Evolutionary conservation across 2,797 vertebrate species (phyloP), one percentile per base, ranked within the genome.

Genomic region (Phaenicophaeus curvirostris): DNA sequence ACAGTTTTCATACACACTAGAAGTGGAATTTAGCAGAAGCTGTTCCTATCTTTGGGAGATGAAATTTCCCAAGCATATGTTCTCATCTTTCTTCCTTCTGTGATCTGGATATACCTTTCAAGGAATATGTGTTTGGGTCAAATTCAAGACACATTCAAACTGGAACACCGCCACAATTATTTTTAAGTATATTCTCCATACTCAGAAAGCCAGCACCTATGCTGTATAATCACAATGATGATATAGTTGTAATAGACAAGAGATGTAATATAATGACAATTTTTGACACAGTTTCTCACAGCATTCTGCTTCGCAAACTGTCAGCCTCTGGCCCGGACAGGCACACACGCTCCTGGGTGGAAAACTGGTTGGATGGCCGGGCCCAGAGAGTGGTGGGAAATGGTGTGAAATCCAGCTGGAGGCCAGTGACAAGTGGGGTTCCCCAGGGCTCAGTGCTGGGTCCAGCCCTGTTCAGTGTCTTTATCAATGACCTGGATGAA

Each of bases 101-200:
- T 86, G 55, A 73, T 62, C 71, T 66, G 30, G 24, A 14, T 37
- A 25, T 41, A 72, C 33, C 20, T 94, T 93, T 53, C 85, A 80
- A 63, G 35, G 44, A 75, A 88, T 35, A 58, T 1, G 4, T 85
- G n/a, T 61, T 94, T 80, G 67, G 61, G 63, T 83, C 72, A 85
- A 79, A 76, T 71, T 65, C 74, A 87, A 82, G 79, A 94, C 89
- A 17, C 33, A 21, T 27, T 72, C 28, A 15, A 76, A 66, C 19
- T 48, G 28, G 59, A 55, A 76, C 68, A 73, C 7, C 15, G 33
- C 19, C 24, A 63, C 14, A 51, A 46, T 57, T 86, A 68, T 82
- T 91, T 92, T 89, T 84, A 87, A 39, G 18, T 2, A 39, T 67
- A 31, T 42, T 91, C 15, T 72, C 10, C 27, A 8, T 72, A 54